These are phyloP conservation scores for Napeogenes inachia DNA, from an alignment of 2,888 invertebrate species.

Conservation along the genomic window DNA sequence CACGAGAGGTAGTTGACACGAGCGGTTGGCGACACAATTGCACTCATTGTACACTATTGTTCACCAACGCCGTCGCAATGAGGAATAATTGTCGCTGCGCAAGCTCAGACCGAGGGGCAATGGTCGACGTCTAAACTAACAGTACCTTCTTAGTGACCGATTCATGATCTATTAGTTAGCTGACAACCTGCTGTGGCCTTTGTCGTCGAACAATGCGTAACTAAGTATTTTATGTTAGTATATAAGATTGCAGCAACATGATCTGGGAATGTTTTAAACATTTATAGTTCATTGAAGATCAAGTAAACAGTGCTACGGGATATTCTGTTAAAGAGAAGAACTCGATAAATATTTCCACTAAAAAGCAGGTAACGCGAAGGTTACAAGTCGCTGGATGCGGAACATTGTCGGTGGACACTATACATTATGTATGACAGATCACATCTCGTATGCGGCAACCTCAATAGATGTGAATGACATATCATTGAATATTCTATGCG, in stretches of 20 bases:
- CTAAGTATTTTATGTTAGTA: not conserved
- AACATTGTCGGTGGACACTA: conserved; percentile 44
- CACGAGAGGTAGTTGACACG: conserved; percentile 65
- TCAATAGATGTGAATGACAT: conserved; percentile 73
- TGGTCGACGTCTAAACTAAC: conserved; percentile 47
- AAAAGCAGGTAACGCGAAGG: conserved; percentile 42
- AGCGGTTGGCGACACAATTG: conserved; percentile 53
- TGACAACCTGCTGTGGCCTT: conserved; percentile 25
- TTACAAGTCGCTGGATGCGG: conserved; percentile 47
- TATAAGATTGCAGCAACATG: not conserved
- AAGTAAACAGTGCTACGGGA: not conserved
- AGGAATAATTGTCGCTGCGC: conserved; percentile 47
- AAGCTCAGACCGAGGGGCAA: conserved; percentile 48
- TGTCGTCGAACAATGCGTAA: conserved; percentile 6
- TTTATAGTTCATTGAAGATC: conserved; percentile 1
- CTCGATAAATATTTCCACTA: too few relatives aligned
- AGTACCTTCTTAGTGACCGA: conserved; percentile 45
- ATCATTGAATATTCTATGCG: conserved; percentile 73
- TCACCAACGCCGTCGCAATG: conserved; percentile 45
- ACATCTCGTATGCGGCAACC: conserved; percentile 70
- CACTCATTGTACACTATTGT: conserved; percentile 70
- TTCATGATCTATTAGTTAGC: conserved; percentile 37
- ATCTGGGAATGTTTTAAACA: not conserved
- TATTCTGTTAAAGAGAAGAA: too few relatives aligned
- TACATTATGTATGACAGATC: conserved; percentile 65